Base-by-base conservation (phyloP, 2,113 vertebrate species). In the Ceuthmochares aereus region DNA sequence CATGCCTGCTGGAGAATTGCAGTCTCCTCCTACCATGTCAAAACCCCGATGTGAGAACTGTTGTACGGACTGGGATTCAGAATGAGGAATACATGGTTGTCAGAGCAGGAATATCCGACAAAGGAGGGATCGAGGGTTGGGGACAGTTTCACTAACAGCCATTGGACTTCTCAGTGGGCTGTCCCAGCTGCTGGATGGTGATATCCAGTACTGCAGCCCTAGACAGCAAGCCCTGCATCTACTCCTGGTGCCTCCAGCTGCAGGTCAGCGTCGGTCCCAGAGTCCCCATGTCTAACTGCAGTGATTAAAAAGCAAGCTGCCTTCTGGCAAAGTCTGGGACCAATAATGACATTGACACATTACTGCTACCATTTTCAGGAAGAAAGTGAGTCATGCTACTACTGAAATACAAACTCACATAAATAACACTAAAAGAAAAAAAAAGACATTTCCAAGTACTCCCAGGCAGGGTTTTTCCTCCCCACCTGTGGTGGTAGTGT, bases 41-140 rank as follows among this genome's bases (percentile, higher is more conserved):
- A 78, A 91, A 72, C 42, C 69, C 52, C 0, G 2, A 14, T 47
- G 63, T 74, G 91, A 84, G 73, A 84, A 64, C 69, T 52, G 77
- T 52, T 78, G 66, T n/a, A 87, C 84, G 87, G 89, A 30, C 66
- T 82, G 91, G 69, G 74, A 82, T 40, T 56, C 84, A 84, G 67
- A 80, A 76, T 0, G 0, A 43, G 47, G 62, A 78, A 83, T 6
- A 52, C n/a, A 29, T 0, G 1, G 60, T 13, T 58, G 84, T 82
- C 89, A 91, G 84, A 89, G 91, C 47, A 72, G 80, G 54, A 14
- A 29, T 19, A 70, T 16, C 43, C 73, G 52, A 15, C 10, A 30
- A 27, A 37, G 43, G 60, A 75, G 62, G 70, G 79, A 27, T 26
- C n/a, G 13, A 47, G 32, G 36, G 67, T 12, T 58, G 30, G 67